These are phyloP conservation scores for Diplosoma virens DNA, from an alignment of 23 tunicate genomes.

Conservation along the genomic window DNA sequence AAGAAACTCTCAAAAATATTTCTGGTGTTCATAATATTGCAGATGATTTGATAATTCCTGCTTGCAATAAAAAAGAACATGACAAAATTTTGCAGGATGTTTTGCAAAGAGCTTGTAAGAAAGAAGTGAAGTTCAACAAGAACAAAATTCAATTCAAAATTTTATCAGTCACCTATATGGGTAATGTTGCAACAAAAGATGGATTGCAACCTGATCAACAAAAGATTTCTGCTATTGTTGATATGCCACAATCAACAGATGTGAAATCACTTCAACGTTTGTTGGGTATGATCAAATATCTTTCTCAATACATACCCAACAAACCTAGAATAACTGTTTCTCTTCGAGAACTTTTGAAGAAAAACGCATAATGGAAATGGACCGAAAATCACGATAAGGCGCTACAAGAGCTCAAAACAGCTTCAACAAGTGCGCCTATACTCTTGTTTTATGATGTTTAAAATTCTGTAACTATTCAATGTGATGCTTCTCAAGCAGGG, in stretches of 20 bases:
- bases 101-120: constrained; percentile 4
- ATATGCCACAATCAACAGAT: constrained; percentile 39
- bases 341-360: constrained; percentile 26
- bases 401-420: not conserved
- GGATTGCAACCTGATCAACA: constrained; percentile 38
- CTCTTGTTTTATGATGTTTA: constrained; percentile 21
- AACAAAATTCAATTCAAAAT: constrained; percentile 27
- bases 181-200: constrained; percentile 13
- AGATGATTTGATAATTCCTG: constrained; percentile 23
- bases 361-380: constrained; percentile 18
- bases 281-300: constrained; percentile 32
- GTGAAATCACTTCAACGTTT: constrained; percentile 14
- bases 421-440: not conserved
- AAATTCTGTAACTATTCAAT: constrained; percentile 17
- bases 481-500: constrained; percentile 37
- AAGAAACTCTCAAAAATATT: constrained; percentile 11
- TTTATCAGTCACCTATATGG: constrained; percentile 6
- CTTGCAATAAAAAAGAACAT: not conserved
- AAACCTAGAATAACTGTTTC: constrained; percentile 17
- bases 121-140: constrained; percentile 5
- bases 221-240: constrained; percentile 15
- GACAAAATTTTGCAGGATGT: not conserved
- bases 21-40: constrained; percentile 22
- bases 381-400: constrained; percentile 4
- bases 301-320: constrained; percentile 34